Evolutionary conservation across 2,797 vertebrate genomes (phyloP).

Genomic region (Smutsia gigantea): DNA sequence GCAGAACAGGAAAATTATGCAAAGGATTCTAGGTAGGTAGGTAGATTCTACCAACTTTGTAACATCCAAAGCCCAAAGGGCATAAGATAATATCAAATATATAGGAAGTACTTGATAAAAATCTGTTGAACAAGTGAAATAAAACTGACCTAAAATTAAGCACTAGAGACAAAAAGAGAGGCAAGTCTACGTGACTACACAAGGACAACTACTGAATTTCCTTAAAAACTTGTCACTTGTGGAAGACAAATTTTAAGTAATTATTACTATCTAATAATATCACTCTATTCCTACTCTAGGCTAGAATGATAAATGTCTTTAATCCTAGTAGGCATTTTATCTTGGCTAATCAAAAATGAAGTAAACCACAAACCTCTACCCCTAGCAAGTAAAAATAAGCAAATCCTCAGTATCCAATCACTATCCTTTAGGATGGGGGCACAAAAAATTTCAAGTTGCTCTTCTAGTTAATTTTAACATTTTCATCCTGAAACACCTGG

Average conservation of each 20-base stretch:
- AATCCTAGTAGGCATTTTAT: not conserved
- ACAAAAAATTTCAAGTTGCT: not conserved
- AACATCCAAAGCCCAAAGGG: not conserved
- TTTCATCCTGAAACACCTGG: not conserved
- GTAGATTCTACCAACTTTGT: not conserved
- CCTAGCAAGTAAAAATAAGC: slow-evolving; percentile 32
- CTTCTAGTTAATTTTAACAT: slow-evolving; percentile 38
- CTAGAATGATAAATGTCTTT: not conserved
- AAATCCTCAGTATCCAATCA: slow-evolving; percentile 9
- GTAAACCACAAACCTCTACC: not conserved
- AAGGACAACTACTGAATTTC: not conserved
- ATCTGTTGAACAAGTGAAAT: not conserved
- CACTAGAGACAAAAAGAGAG: not conserved
- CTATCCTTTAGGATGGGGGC: not conserved
- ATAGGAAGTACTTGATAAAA: not conserved
- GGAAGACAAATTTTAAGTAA: not conserved
- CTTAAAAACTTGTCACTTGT: not conserved
- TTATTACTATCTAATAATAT: not conserved
- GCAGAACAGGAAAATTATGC: not conserved
- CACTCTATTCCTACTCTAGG: not conserved
- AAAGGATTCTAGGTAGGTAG: slow-evolving; percentile 15
- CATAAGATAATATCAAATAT: slow-evolving; percentile 15
- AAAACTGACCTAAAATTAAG: not conserved
- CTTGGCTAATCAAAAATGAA: slow-evolving; percentile 41
- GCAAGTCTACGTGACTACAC: not conserved